Base-by-base conservation (phyloP, 2,888 invertebrate species). In the Erebia palarica region DNA sequence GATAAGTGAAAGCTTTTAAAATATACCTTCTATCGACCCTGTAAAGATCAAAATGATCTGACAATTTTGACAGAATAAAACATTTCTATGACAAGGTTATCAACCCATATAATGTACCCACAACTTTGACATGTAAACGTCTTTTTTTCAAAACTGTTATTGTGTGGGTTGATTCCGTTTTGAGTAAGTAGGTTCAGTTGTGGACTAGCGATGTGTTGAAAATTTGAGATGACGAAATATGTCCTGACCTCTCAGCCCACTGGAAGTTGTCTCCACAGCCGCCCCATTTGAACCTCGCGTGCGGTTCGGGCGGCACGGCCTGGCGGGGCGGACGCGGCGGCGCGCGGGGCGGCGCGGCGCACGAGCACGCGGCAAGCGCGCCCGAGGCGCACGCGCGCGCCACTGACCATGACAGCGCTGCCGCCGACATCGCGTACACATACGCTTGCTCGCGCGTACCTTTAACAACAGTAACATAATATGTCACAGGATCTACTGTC, bases 371-470 rank as follows among this genome's bases (percentile, higher is more conserved):
- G 11, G 96, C 94, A 63, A 97, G 91, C 61, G 95, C 93, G 3
- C 97, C 97, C 68, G 95, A 94, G 42, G 96, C 95, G 87, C 97
- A 97, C 47, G 96, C 96, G 74, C 96, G 94, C 8, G 97, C 96
- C 78, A 97, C 93, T 16, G 96, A 94, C 94, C 96, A 96, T 66
- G 96, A 95, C 61, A 97, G 90, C 18, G 97, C 95, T 1, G 97
- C 97, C 0, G 97, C 96, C 21, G 97, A 95, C 86, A 97, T 94
- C 3, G 97, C 97, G 87, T 97, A 96, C 36, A 97, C 97, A 86
- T 96, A 97, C 0, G 97, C 97, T 86, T 97, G 97, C 85, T 97
- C 97, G 73, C 96, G 94, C 16, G 97, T 97, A 66, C 97, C 97
- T 97, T 87, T 13, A 78, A n/a, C 14, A 27, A 16, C 10, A 18